These are phyloP conservation scores for Odocoileus hemionus DNA, from an alignment of 2,113 vertebrate genomes.

Conservation along the genomic window DNA sequence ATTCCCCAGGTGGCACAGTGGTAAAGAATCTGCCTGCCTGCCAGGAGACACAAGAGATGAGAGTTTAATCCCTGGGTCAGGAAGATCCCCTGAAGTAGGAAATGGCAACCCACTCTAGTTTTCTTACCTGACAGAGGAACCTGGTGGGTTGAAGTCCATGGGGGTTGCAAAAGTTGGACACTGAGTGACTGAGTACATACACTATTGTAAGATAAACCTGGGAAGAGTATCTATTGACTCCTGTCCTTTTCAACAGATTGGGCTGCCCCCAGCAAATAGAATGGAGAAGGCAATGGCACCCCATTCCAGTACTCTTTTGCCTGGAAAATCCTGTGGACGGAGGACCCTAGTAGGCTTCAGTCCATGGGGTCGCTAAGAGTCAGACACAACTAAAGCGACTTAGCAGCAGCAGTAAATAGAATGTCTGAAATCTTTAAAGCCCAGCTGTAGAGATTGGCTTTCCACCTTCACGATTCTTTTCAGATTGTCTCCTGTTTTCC, in stretches of 20 bases:
- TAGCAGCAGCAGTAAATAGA: not conserved
- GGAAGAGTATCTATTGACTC: not conserved
- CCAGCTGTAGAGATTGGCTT: not conserved
- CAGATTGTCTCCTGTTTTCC: not conserved
- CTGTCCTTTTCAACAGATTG: not conserved
- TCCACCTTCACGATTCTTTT: not conserved
- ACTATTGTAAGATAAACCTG: not conserved
- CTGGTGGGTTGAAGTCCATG: not conserved
- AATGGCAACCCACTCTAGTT: not conserved
- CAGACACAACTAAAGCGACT: rapidly evolving
- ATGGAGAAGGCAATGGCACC: not conserved
- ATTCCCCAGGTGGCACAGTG: not conserved
- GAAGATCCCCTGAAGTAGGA: not conserved
- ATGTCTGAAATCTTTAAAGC: not conserved
- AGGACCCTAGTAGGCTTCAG: not conserved
- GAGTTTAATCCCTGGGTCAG: not conserved
- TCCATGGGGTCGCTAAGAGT: not conserved
- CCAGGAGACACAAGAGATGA: not conserved
- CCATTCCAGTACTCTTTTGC: not conserved
- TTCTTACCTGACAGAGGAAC: not conserved
- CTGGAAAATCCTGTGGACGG: not conserved
- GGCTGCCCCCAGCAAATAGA: not conserved
- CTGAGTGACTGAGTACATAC: not conserved
- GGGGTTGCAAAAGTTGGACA: not conserved
- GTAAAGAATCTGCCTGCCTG: not conserved